Base-by-base conservation (phyloP, 1,140 invertebrate species). In the Heliconius hermathena region DNA sequence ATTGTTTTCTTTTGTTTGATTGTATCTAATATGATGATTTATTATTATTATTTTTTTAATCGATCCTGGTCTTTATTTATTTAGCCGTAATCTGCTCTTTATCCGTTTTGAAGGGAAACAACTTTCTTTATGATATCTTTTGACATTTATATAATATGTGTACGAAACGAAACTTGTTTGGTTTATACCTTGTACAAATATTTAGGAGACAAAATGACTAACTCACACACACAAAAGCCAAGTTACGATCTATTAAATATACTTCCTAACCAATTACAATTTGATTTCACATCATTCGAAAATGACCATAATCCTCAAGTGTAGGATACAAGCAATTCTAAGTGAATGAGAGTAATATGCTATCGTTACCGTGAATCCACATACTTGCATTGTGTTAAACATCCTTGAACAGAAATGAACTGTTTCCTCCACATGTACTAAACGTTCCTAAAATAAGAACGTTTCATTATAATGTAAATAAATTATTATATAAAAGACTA, bases 341-440 rank as follows among this genome's bases (percentile, higher is more conserved):
- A 73, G 74, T 66, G 54, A 81, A 81, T 57, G 66, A 66, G 3
- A 66, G 3, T 29, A 29, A 75, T 81, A 74, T 71, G 29, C 72
- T n/a, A 77, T 70, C 36, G 75, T 80, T 76, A 77, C 72, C 73
- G 71, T 72, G 72, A 81, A 74, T 74, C 71, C 71, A 80, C 74
- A 80, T 80, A 72, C 81, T 74, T 70, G 57, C 76, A 81, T 77
- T 78, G 77, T 81, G 82, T 22, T 57, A 82, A 78, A 80, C 77
- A 77, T 76, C 79, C 79, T 83, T 79, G 79, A 77, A 41, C 73
- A 71, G n/a, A 73, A 81, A 83, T 83, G 77, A 81, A 75, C 54
- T 33, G 49, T 78, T 83, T 81, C 82, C 82, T 79, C 41, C 22
- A 54, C 57, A 54, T 73, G 46, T 60, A 38, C 57, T 20, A 20